phyloP scores from a whole-genome alignment of 2,888 invertebrate species.

The Bugula neritina region DNA sequence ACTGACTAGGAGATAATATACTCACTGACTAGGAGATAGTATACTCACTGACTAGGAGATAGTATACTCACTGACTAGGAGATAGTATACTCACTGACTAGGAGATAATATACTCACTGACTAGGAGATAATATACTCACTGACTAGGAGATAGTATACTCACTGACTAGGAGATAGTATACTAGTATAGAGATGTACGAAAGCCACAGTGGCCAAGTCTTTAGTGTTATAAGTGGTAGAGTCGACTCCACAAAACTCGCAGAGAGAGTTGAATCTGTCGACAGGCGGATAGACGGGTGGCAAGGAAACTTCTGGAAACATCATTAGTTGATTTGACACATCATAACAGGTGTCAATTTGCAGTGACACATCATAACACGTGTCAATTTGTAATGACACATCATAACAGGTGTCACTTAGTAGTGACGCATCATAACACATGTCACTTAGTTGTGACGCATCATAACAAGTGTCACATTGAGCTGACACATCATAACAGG shows the following conservation, averaged over 20 bases:
- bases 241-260: slow-evolving; percentile 32
- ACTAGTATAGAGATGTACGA: slow-evolving; percentile 51
- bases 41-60: too few relatives aligned
- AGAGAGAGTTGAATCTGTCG: background rate
- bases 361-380: background rate
- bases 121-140: too few relatives aligned
- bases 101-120: too few relatives aligned
- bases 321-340: too few relatives aligned
- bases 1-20: too few relatives aligned
- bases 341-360: too few relatives aligned
- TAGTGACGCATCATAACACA: background rate
- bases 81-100: too few relatives aligned
- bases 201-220: slow-evolving; percentile 52
- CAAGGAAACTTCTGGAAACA: too few relatives aligned
- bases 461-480: background rate
- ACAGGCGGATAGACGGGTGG: slow-evolving; percentile 3
- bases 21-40: too few relatives aligned
- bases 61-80: too few relatives aligned
- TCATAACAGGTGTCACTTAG: background rate
- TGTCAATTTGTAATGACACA: background rate
- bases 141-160: too few relatives aligned
- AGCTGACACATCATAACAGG: background rate
- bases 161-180: slow-evolving; percentile 32
- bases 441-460: background rate
- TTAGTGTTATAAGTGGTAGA: slow-evolving; percentile 45